phyloP scores from a whole-genome alignment of 1,140 invertebrate species.

The Scaptomyza montana region DNA sequence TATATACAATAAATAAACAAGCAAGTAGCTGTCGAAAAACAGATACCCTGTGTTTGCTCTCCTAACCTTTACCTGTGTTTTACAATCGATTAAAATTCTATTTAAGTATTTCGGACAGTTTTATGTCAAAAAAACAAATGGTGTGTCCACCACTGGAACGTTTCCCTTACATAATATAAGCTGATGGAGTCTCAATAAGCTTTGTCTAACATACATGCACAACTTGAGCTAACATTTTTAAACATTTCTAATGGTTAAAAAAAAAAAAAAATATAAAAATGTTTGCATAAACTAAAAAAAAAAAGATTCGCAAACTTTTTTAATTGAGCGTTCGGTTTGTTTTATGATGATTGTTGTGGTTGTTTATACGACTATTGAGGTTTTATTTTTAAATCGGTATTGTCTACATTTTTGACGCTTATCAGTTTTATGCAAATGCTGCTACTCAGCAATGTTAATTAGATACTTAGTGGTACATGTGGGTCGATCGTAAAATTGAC shows the following conservation, averaged over 20 bases:
- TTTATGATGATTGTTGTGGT: slow-evolving; percentile 54
- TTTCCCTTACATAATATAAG: no score
- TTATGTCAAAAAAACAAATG: no score
- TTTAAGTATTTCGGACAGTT: no score
- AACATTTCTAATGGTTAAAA: no score
- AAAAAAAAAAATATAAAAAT: slow-evolving; percentile 4
- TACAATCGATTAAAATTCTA: no score
- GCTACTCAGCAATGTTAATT: slow-evolving; percentile 40
- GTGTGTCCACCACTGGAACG: no score
- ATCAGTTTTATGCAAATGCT: slow-evolving; percentile 66
- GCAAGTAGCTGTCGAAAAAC: slow-evolving; percentile 6
- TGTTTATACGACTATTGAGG: slow-evolving; percentile 21
- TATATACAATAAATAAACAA: slow-evolving; percentile 24
- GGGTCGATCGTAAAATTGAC: slow-evolving; percentile 40
- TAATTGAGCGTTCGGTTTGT: slow-evolving; percentile 67
- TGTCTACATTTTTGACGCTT: slow-evolving; percentile 42
- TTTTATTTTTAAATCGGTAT: slow-evolving; percentile 16
- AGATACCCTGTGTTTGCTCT: neutral
- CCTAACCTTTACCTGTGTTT: no score
- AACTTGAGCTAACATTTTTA: no score
- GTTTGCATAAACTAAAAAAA: slow-evolving; percentile 46
- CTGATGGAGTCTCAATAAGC: slow-evolving; percentile 6
- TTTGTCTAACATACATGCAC: neutral
- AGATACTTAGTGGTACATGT: slow-evolving; percentile 20
- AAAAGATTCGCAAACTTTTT: slow-evolving; percentile 34